phyloP scores from a whole-genome alignment of 2,888 invertebrate genomes.

The Apotomis betuletana region DNA sequence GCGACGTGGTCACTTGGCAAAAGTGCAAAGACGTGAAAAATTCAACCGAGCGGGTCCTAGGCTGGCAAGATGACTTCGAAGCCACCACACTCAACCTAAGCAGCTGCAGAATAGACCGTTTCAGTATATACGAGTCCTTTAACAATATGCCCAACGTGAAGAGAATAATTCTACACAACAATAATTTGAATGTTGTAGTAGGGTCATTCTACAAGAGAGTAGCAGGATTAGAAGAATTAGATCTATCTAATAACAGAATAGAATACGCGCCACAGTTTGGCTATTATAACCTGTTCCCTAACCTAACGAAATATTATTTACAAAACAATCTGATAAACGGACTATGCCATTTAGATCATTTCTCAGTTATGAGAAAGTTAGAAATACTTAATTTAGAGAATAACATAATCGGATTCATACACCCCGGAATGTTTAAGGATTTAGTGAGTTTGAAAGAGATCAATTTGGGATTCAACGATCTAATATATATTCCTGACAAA shows the following conservation, averaged over 20 bases:
- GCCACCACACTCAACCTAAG: background rate
- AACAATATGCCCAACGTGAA: background rate
- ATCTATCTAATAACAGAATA: background rate
- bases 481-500: background rate
- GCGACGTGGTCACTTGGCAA: background rate
- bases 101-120: background rate
- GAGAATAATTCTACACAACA: background rate
- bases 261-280: background rate
- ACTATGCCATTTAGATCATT: background rate
- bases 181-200: background rate
- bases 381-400: background rate
- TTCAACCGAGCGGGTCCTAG: background rate
- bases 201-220: background rate
- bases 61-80: background rate
- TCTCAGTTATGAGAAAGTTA: background rate
- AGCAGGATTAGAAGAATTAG: background rate
- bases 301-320: background rate
- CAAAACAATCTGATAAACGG: background rate
- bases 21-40: background rate
- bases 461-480: background rate
- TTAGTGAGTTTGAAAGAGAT: background rate
- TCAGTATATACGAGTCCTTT: background rate
- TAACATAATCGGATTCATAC: background rate
- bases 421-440: background rate
- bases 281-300: background rate